These are phyloP conservation scores for Hydrolagus colliei DNA, from an alignment of 2,797 vertebrate genomes.

Conservation along the genomic window DNA sequence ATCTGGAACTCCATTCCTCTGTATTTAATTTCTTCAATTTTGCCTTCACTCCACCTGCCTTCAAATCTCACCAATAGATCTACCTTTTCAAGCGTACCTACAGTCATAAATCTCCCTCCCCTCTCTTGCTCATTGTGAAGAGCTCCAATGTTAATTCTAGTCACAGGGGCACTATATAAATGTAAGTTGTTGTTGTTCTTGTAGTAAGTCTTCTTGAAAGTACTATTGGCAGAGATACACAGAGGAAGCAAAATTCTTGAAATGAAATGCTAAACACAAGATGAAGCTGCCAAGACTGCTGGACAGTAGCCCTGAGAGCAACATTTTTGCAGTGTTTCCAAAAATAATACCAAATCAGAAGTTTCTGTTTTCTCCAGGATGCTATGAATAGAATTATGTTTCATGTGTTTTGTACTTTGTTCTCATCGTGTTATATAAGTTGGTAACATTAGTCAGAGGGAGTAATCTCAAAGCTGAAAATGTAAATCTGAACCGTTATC, in stretches of 20 bases:
- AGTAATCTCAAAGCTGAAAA: background rate
- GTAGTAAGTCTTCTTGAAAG: too few species aligned
- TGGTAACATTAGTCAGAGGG: background rate
- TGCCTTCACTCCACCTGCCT: too few species aligned
- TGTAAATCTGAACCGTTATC: background rate
- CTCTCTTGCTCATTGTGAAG: too few species aligned
- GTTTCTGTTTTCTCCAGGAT: constrained; percentile 4
- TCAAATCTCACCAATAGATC: too few species aligned
- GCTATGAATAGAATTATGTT: constrained; percentile 22
- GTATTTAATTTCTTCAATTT: too few species aligned
- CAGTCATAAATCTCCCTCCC: too few species aligned
- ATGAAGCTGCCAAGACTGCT: background rate
- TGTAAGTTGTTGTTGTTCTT: too few species aligned
- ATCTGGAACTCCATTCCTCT: too few species aligned
- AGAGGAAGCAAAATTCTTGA: background rate
- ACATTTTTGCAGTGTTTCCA: background rate
- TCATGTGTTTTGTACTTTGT: constrained; percentile 14
- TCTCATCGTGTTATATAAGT: background rate
- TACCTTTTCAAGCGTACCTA: too few species aligned
- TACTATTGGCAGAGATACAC: background rate
- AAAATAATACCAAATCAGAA: constrained; percentile 19
- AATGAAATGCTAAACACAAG: background rate
- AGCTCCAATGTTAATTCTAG: too few species aligned
- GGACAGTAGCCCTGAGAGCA: constrained; percentile 17
- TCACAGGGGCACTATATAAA: too few species aligned